Evolutionary conservation across 1,140 invertebrate species (phyloP).

Genomic region (Anastrepha ludens): DNA sequence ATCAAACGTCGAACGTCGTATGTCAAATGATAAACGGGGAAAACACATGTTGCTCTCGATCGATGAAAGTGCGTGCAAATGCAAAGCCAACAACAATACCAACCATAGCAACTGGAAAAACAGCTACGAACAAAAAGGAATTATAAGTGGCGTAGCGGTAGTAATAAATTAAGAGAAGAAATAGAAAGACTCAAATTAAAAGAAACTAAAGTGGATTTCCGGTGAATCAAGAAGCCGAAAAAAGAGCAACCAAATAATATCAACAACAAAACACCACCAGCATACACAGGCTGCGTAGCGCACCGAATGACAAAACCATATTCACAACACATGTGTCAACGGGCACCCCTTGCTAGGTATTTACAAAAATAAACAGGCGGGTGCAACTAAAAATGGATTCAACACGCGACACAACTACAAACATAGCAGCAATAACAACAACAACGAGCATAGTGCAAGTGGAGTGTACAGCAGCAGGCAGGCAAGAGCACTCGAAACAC

Average conservation of each 20-base stretch:
- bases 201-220: conserved; percentile 70
- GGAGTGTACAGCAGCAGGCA: conserved; percentile 44
- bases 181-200: conserved; percentile 53
- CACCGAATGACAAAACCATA: conserved; percentile 52
- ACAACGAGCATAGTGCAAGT: not conserved
- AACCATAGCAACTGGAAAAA: conserved; percentile 61
- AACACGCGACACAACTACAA: conserved; percentile 42
- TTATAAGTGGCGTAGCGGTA: not conserved
- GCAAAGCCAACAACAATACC: conserved; percentile 62
- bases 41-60: conserved; percentile 67
- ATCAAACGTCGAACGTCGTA: conserved; percentile 39
- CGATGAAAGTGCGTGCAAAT: conserved; percentile 60
- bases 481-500: not conserved
- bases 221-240: conserved; percentile 66
- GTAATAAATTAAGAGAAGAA: conserved; percentile 45
- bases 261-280: conserved; percentile 25
- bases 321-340: conserved; percentile 57
- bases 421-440: not conserved
- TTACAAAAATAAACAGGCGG: conserved; percentile 55
- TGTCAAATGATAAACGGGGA: conserved; percentile 57
- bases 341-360: conserved; percentile 51
- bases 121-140: conserved; percentile 54
- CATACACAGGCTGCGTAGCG: not conserved
- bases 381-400: conserved; percentile 54
- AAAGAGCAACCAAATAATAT: conserved; percentile 38